Percentiles rank a stretch among this genome's conserved stretches.
These are phyloP conservation scores for Phataginus tetradactyla DNA, from an alignment of 2,797 vertebrate genomes.

Conservation along the genomic window DNA sequence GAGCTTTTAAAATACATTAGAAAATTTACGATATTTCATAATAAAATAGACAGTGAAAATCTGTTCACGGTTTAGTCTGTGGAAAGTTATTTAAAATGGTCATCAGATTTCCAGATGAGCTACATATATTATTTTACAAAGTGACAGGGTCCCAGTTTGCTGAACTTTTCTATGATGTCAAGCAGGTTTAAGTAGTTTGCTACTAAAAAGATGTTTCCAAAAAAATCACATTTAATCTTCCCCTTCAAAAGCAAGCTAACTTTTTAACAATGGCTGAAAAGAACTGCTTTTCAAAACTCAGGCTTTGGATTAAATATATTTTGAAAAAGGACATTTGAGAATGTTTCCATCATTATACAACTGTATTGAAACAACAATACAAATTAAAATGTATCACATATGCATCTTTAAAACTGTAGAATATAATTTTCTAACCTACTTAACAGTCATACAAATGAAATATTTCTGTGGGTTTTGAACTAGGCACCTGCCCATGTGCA, in stretches of 20 bases:
- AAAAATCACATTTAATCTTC: background rate
- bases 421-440: background rate
- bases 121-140: constrained; percentile 3
- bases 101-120: constrained; percentile 40
- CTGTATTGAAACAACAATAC: background rate
- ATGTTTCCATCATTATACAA: background rate
- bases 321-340: constrained; percentile 13
- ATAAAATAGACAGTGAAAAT: constrained; percentile 31
- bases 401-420: background rate
- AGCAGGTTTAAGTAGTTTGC: background rate
- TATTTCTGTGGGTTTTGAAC: background rate
- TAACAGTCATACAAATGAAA: background rate
- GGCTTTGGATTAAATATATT: background rate
- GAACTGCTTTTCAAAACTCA: constrained; percentile 15
- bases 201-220: background rate
- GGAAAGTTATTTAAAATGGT: constrained; percentile 31
- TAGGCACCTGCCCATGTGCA: background rate
- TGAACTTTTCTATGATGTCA: constrained; percentile 40
- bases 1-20: background rate
- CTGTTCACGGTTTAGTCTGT: background rate
- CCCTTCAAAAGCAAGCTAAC: background rate
- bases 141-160: background rate
- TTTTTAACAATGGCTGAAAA: background rate
- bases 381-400: background rate
- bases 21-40: background rate